Conservation (phyloP, 2,797 vertebrate genomes). For the Labeo calbasu region DNA sequence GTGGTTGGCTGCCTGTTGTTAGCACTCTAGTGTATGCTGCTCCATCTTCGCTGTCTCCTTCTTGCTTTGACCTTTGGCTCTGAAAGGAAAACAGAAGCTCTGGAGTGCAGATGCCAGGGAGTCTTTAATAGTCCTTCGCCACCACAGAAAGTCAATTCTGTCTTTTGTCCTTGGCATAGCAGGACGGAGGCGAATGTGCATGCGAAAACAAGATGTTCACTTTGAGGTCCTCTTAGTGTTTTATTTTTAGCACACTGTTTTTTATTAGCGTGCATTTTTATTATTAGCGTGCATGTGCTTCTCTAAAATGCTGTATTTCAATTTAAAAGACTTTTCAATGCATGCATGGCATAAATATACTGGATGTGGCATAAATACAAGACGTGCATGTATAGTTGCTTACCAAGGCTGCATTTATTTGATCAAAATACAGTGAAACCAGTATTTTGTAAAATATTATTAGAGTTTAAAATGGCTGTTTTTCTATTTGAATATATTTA, state of each 20-base stretch:
- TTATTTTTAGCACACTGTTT: not conserved
- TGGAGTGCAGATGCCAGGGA: conserved; percentile 26
- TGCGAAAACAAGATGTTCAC: conserved; percentile 2
- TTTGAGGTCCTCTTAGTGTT: not conserved
- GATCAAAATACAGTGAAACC: not conserved
- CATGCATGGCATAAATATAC: not conserved
- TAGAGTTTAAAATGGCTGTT: not conserved
- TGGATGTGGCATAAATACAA: not conserved
- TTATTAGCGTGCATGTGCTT: not conserved
- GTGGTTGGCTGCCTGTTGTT: conserved; percentile 32
- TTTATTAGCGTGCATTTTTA: not conserved
- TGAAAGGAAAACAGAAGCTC: conserved; percentile 15
- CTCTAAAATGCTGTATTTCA: not conserved
- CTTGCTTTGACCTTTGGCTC: conserved; percentile 26
- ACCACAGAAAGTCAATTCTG: conserved; percentile 5
- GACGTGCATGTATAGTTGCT: not conserved
- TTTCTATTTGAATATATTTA: not conserved
- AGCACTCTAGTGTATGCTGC: conserved; percentile 1
- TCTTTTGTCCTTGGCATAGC: conserved; percentile 10
- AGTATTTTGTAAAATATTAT: not conserved
- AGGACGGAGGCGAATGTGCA: not conserved
- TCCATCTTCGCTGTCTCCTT: not conserved
- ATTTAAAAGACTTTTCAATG: not conserved
- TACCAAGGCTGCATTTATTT: not conserved
- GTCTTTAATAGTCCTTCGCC: not conserved